A percentile compares a stretch with the other conserved stretches of the same genome.
phyloP scores from a whole-genome alignment of 2,797 vertebrate species.

The Bradypodion pumilum region DNA sequence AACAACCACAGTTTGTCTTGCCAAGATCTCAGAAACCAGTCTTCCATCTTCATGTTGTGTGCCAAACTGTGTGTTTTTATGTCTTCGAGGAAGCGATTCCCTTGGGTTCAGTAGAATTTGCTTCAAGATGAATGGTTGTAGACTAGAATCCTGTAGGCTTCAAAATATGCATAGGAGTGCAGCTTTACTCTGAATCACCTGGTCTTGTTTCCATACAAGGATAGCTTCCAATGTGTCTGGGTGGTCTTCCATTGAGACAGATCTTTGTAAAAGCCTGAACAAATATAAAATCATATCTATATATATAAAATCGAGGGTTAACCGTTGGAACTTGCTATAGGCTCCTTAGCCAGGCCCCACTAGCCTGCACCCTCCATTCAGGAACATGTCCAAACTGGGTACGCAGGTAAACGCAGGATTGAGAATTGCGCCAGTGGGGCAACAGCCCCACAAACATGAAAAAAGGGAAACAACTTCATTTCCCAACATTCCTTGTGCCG shows the following conservation, averaged over 20 bases:
- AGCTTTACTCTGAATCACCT: background rate
- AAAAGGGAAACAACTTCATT: too few species aligned
- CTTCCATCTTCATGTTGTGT: background rate
- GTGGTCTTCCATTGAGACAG: background rate
- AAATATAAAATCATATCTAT: background rate
- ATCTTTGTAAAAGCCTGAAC: background rate
- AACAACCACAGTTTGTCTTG: background rate
- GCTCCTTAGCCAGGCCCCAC: too few species aligned
- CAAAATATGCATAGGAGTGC: background rate
- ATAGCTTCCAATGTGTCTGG: background rate
- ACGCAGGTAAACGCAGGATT: too few species aligned
- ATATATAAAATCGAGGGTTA: too few species aligned
- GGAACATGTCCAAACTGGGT: too few species aligned
- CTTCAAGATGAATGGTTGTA: background rate
- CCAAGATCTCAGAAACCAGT: background rate
- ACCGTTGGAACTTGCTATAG: too few species aligned
- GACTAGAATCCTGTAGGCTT: background rate
- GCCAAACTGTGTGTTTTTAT: background rate
- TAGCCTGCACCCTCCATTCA: too few species aligned
- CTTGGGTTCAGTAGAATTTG: background rate
- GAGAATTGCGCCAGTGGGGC: too few species aligned
- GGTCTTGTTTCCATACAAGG: background rate
- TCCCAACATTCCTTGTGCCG: too few species aligned
- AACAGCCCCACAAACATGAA: too few species aligned
- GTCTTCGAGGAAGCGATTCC: background rate